A percentile compares a stretch with the other conserved stretches of the same genome.
Conservation (phyloP, 2,113 vertebrate species). For the Emydura subglobosa region DNA sequence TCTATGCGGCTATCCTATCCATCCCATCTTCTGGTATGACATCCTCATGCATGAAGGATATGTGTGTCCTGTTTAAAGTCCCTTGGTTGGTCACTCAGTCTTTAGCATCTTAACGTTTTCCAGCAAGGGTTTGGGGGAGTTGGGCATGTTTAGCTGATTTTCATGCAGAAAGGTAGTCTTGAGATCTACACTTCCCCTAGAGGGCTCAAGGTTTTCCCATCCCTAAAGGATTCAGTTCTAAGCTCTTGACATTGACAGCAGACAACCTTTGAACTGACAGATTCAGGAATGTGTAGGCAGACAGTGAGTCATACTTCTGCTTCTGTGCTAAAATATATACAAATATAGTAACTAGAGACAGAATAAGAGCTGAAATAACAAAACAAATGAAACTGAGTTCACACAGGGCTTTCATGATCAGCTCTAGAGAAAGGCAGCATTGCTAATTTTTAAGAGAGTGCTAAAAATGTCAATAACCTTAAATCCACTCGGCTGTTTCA, state of each 20-base stretch:
- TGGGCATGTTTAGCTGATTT: background rate
- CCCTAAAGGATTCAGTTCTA: background rate
- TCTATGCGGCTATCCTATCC: background rate
- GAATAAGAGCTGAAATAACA: background rate
- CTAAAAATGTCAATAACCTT: background rate
- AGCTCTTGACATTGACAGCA: background rate
- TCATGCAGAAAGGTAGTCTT: background rate
- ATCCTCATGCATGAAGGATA: background rate
- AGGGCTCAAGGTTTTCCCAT: background rate
- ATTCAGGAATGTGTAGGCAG: background rate
- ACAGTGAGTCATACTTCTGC: background rate
- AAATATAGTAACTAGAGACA: background rate
- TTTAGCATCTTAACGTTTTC: background rate
- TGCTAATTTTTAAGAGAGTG: background rate
- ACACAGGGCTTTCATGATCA: background rate
- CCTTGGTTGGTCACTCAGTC: background rate
- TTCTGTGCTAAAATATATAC: background rate
- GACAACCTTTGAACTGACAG: background rate
- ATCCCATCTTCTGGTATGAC: background rate
- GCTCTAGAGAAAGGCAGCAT: background rate
- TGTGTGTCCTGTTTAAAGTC: background rate
- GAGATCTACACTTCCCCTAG: background rate
- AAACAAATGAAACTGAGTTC: background rate
- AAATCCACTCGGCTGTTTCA: background rate
- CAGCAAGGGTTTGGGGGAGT: background rate